phyloP scores from a whole-genome alignment of 2,797 vertebrate species.

The Anabas testudineus region DNA sequence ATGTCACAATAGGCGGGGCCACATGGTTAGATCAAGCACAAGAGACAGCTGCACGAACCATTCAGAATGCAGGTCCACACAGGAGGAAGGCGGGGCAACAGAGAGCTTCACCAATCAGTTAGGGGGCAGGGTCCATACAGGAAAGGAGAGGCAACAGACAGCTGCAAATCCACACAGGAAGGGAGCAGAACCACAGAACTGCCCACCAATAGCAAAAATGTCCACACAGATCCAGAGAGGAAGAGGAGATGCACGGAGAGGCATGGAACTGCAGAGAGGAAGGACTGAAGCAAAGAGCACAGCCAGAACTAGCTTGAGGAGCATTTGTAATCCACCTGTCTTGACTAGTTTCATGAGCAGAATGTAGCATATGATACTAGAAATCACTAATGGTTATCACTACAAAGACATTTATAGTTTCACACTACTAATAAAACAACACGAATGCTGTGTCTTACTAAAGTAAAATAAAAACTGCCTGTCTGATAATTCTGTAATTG shows the following conservation, averaged over 20 bases:
- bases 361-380: slow-evolving; percentile 15
- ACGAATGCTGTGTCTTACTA: background rate
- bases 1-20: slow-evolving; percentile 97
- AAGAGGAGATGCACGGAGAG: slow-evolving; percentile 76
- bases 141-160: slow-evolving; percentile 72
- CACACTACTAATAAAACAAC: background rate
- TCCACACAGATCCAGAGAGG: slow-evolving; percentile 74
- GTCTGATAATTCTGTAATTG: background rate
- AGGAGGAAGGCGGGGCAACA: slow-evolving; percentile 79
- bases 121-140: slow-evolving; percentile 69
- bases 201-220: slow-evolving; percentile 81
- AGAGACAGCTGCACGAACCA: slow-evolving; percentile 96
- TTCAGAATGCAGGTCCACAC: slow-evolving; percentile 82
- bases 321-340: slow-evolving; percentile 43
- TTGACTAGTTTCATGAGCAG: slow-evolving; percentile 26
- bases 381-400: slow-evolving; percentile 1
- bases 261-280: slow-evolving; percentile 71
- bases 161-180: slow-evolving; percentile 74
- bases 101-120: slow-evolving; percentile 75
- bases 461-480: background rate
- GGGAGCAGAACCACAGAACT: slow-evolving; percentile 53
- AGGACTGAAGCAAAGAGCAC: slow-evolving; percentile 71
- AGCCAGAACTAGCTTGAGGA: slow-evolving; percentile 62
- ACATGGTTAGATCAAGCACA: slow-evolving; percentile 99
- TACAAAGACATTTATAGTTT: background rate